Evolutionary conservation across 2,113 vertebrate species (phyloP), one percentile per base, ranked within the genome.

Genomic region (Elachura formosa): DNA sequence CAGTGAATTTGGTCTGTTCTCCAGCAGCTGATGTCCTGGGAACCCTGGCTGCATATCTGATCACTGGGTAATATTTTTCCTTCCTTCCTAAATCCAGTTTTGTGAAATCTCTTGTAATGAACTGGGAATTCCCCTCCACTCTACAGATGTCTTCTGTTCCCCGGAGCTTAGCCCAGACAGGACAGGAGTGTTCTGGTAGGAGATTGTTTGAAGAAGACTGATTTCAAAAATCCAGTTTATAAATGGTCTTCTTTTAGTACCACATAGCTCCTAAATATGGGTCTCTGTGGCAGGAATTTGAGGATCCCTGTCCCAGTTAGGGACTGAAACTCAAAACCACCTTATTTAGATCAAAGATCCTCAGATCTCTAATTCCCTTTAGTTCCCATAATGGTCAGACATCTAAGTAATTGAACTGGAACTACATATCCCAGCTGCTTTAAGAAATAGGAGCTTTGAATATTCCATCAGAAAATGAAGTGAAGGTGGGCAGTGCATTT

Each of bases 201-300:
- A 71, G 14, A 31, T 54, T 52, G 15, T 75, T 84, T 59, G 51
- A 63, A 41, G 34, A 62, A 63, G 4, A 72, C 6, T 6, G 3
- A 59, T 76, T 86, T 51, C 1, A 16, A 87, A 89, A 69, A 23
- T 36, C 24, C 40, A 31, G 3, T 66, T 87, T 56, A 51, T 43
- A 52, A 46, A 16, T 38, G 11, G 13, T 10, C 17, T 7, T 71
- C 14, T 51, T 89, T 79, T 83, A 5, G 4, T 54, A 26, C 14
- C 0, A 0, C 12, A 14, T 28, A 51, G 6, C 12, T 74, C 29
- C 61, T 33, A 73, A 74, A 45, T 48, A 36, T 34, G 26, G 13
- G 10, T 74, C 29, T 87, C 40, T 38, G 0, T 71, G 52, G 24
- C 34, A 55, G 48, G 56, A 90, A 82, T 31, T 43, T 51, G 52